These are phyloP conservation scores for Hyperopisus bebe DNA, from an alignment of 2,113 vertebrate genomes.

Conservation along the genomic window DNA sequence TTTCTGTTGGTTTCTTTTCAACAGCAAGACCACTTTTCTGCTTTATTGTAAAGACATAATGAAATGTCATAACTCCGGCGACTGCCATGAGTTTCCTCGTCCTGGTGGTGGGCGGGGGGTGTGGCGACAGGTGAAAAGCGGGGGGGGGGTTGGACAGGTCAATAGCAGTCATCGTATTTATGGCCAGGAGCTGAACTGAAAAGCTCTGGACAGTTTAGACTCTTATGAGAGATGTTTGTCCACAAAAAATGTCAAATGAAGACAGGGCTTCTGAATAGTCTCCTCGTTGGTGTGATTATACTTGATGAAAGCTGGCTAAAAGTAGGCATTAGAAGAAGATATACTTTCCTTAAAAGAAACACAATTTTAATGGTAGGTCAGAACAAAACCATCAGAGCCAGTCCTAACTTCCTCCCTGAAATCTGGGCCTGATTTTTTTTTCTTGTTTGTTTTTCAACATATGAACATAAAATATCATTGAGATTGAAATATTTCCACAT, in stretches of 20 bases:
- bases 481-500: background rate
- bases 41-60: background rate
- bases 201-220: background rate
- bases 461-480: background rate
- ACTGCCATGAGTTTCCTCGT: background rate
- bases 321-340: background rate
- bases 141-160: background rate
- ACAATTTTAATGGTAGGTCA: background rate
- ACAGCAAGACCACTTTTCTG: background rate
- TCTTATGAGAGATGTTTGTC: background rate
- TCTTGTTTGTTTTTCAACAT: background rate
- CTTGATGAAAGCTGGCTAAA: background rate
- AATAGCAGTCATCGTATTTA: background rate
- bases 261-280: background rate
- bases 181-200: background rate
- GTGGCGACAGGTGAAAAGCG: background rate
- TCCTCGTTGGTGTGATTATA: background rate
- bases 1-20: background rate
- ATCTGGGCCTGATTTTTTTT: background rate
- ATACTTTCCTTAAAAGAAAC: background rate
- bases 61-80: background rate
- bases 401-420: background rate
- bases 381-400: background rate
- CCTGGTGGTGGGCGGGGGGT: background rate
- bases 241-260: background rate